Conservation (phyloP, 2,113 vertebrate species). For the Oryzias melastigma region DNA sequence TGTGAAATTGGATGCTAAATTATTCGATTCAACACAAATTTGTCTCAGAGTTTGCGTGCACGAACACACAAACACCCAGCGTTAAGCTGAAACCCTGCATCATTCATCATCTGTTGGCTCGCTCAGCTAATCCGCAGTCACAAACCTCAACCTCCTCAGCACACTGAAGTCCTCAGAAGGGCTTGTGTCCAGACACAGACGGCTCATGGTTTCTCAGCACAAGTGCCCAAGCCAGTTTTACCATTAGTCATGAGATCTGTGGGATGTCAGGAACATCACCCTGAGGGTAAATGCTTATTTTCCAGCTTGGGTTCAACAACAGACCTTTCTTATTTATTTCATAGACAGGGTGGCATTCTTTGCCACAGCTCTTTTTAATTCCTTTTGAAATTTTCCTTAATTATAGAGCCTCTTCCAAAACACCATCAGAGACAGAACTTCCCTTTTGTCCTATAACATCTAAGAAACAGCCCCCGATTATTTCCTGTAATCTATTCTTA, state of each 20-base stretch:
- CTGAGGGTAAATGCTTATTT: conserved; percentile 42
- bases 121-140: conserved; percentile 52
- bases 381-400: conserved; percentile 41
- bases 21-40: conserved; percentile 57
- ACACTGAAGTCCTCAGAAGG: conserved; percentile 51
- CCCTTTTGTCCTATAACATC: conserved; percentile 28
- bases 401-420: conserved; percentile 21
- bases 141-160: conserved; percentile 51
- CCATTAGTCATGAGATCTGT: conserved; percentile 28
- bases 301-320: conserved; percentile 28
- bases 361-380: conserved; percentile 1
- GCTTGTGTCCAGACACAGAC: conserved; percentile 46
- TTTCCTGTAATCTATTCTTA: conserved; percentile 42
- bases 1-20: conserved; percentile 63
- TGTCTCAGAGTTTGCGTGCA: conserved; percentile 38
- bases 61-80: conserved; percentile 22
- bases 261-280: conserved; percentile 20
- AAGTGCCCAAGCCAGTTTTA: conserved; percentile 28
- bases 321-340: conserved; percentile 23
- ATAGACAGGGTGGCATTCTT: conserved; percentile 21
- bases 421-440: conserved; percentile 37
- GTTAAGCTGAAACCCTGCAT: conserved; percentile 48
- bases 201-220: conserved; percentile 41
- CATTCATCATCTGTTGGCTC: conserved; percentile 67
- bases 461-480: conserved; percentile 23